Evolutionary conservation across 2,797 vertebrate genomes (phyloP).

Genomic region (Hemitrygon akajei): DNA sequence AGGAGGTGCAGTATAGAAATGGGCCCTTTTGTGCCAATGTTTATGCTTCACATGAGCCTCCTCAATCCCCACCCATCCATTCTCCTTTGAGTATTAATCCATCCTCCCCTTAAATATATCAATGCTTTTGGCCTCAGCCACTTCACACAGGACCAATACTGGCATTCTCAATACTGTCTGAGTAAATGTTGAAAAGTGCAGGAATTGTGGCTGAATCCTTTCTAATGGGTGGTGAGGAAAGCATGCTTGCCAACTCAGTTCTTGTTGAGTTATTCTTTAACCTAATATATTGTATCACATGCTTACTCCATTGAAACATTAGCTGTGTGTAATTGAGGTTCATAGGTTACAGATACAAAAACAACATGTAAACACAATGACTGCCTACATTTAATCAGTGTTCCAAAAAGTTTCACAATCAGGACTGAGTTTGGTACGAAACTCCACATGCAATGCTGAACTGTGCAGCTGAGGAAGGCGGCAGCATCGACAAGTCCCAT

Average conservation of each 20-base stretch:
- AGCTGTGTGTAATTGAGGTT: background rate
- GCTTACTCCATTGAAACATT: background rate
- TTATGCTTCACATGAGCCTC: too few relatives aligned
- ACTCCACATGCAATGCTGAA: background rate
- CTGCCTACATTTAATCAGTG: background rate
- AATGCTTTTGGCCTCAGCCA: too few relatives aligned
- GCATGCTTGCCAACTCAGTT: background rate
- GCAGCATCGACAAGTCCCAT: background rate
- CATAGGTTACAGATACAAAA: background rate
- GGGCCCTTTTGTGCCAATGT: too few relatives aligned
- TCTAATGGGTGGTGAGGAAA: background rate
- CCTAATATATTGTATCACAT: background rate
- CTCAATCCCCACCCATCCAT: too few relatives aligned
- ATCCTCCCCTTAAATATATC: too few relatives aligned
- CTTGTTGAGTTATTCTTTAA: background rate
- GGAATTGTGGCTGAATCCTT: too few relatives aligned
- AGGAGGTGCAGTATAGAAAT: too few relatives aligned
- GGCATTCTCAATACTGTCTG: too few relatives aligned
- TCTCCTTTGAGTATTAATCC: too few relatives aligned
- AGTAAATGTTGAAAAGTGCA: too few relatives aligned
- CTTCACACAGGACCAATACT: too few relatives aligned
- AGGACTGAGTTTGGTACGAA: background rate
- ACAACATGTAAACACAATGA: background rate
- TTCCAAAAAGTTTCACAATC: background rate
- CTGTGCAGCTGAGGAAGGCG: background rate